A percentile compares a stretch with the other conserved stretches of the same genome.
Evolutionary conservation across 1,140 invertebrate genomes (phyloP).

Genomic region (Branchinecta lynchi): DNA sequence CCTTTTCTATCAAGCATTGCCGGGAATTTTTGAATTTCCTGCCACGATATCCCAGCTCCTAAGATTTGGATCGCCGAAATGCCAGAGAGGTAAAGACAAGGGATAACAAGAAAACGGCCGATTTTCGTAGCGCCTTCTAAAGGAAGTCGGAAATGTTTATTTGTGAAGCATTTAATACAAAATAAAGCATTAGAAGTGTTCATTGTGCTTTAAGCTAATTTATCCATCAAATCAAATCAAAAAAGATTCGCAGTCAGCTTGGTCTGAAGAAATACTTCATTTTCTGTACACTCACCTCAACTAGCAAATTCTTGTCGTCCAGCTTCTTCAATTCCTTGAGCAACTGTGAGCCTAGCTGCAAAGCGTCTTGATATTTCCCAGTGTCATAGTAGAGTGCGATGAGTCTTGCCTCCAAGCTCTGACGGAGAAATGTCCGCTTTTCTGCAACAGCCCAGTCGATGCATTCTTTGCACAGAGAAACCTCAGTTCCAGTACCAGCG

Average conservation of each 20-base stretch:
- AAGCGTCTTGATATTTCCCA: conserved; percentile 68
- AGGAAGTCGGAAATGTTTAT: too few species aligned
- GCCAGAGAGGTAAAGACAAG: too few species aligned
- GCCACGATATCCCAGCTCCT: too few species aligned
- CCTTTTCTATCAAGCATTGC: too few species aligned
- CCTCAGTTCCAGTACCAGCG: conserved; percentile 75
- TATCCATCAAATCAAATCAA: background rate
- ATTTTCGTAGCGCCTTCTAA: too few species aligned
- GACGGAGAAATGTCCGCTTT: conserved; percentile 86
- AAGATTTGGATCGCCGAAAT: too few species aligned
- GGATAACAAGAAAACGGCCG: too few species aligned
- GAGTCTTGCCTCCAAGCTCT: conserved; percentile 82
- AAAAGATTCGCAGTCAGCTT: too few species aligned
- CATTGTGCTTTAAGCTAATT: too few species aligned
- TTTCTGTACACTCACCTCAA: conserved; percentile 45
- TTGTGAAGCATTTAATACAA: too few species aligned
- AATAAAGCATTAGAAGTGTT: too few species aligned
- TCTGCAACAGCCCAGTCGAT: conserved; percentile 99
- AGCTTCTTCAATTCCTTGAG: conserved; percentile 93
- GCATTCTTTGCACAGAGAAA: conserved; percentile 69
- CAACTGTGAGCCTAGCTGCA: conserved; percentile 63
- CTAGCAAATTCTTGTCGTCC: conserved; percentile 95
- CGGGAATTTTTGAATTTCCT: too few species aligned
- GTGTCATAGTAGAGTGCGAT: conserved; percentile 91
- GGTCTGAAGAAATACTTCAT: background rate